Base-by-base conservation (phyloP, 2,113 vertebrate species). In the Alouatta palliata region DNA sequence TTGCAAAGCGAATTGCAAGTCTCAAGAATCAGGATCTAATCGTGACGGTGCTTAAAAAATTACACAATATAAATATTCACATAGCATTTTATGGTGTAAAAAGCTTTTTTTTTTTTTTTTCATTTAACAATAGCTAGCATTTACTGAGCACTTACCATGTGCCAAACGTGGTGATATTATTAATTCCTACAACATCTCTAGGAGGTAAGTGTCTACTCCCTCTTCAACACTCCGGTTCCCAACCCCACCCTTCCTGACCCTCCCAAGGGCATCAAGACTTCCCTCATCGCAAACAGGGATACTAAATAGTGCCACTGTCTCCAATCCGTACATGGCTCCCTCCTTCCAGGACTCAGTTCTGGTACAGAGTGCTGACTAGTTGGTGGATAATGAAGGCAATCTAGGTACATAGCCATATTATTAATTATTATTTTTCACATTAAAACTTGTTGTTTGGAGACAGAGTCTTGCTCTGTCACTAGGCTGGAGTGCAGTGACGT, bases 61-160 rank as follows among this genome's bases (percentile, higher is more conserved):
- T 77, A 75, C 23, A 80, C 27, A 91, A 45, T 95, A 81, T 75
- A 95, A 96, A 87, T 89, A 96, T 98, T 94, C 94, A 27, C 70
- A 80, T 93, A 82, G 52, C 27, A 89, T 80, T 96, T 96, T 90
- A 79, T 95, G 89, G 70, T 23, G 88, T 84, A 47, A 12, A 91
- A 94, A 90, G 16, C 21, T 71, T 35, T 77, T 91, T 27, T 58
- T 68, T 77, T 52, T 1, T 14, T 61, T 49, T 3, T 43, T 43
- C 8, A 83, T 68, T 56, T 92, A 93, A 81, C 43, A 97, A 84
- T 79, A 92, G 27, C 43, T 92, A 88, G 61, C 77, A 61, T 82
- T 97, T 95, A 90, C 23, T 82, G 87, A 96, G 45, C 79, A 96
- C 14, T 91, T 90, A 73, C 13, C 68, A 37, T 35, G 54, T 54